Base-by-base conservation (phyloP, 1,140 invertebrate species). In the Centruroides vittatus region DNA sequence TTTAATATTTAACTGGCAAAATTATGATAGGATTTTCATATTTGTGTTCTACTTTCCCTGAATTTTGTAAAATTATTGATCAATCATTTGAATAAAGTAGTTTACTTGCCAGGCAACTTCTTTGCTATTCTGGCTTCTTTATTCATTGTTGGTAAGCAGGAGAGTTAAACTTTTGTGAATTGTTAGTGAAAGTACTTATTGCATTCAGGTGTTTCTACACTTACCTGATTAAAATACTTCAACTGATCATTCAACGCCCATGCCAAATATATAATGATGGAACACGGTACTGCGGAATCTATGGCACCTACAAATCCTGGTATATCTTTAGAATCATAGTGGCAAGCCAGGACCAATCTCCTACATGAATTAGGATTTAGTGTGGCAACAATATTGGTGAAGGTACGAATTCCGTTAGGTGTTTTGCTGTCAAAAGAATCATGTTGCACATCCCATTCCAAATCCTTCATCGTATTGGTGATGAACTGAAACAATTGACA, bases 271-370 rank as follows among this genome's bases (percentile, higher is more conserved):
- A 98, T 76, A 73, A 99, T 77, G 82, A 98, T 93, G 9, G 91
- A 86, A 75, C 95, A 98, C 0, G 96, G 95, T 4, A 98, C 93
- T 7, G 96, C 96, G 11, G 93, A 97, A 72, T 99, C 96, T 1
- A 85, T 96, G 3, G 95, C 95, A 70, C 87, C 93, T 61, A 94
- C 74, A 79, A 98, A 97, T 35, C n/a, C 46, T 64, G 84, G 78
- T 62, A 77, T 76, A 58, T 83, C 84, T 75, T 97, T 96, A 13
- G 90, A 95, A 70, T 98, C 95, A 73, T 92, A 97, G 76, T 98
- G 95, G 70, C 93, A 97, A 7, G 93, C 89, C 2, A 98, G 70
- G 3, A 88, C 82, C 53, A 97, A 72, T 71, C 82, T 88, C 62
- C 88, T 76, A 61, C 83, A 81, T 0, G 90, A 88, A 57, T 82